phyloP scores from a whole-genome alignment of 1,140 invertebrate genomes.

The Zophobas atratus region DNA sequence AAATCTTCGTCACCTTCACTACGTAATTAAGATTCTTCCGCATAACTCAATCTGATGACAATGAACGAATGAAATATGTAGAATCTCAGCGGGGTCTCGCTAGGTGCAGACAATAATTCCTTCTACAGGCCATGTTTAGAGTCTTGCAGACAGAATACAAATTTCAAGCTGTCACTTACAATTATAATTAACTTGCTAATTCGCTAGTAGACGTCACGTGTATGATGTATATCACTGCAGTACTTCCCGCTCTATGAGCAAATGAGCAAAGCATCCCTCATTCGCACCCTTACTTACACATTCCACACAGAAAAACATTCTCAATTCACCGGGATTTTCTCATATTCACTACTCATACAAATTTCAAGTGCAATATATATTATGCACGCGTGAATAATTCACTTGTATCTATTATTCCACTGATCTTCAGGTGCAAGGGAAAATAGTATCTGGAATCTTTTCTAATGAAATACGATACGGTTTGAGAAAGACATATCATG shows the following conservation, averaged over 20 bases:
- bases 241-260: conserved; percentile 37
- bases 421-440: conserved; percentile 25
- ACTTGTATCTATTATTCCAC: conserved; percentile 36
- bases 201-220: conserved; percentile 53
- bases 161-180: conserved; percentile 61
- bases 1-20: too few species aligned
- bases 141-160: conserved; percentile 57
- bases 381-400: not conserved
- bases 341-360: not conserved
- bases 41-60: not conserved
- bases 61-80: conserved; percentile 30
- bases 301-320: conserved; percentile 33
- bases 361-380: not conserved
- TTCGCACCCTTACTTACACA: conserved; percentile 40
- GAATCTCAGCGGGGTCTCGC: conserved; percentile 5
- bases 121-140: conserved; percentile 44
- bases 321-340: conserved; percentile 9
- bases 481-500: conserved; percentile 23
- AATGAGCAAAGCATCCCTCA: conserved; percentile 48
- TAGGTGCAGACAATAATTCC: conserved; percentile 33
- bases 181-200: conserved; percentile 64
- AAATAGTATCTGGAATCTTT: conserved; percentile 29
- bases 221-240: conserved; percentile 51
- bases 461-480: conserved; percentile 41
- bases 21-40: too few species aligned